A percentile compares a stretch with the other conserved stretches of the same genome.
These are phyloP conservation scores for Melipona beecheii DNA, from an alignment of 2,888 invertebrate species.

Conservation along the genomic window DNA sequence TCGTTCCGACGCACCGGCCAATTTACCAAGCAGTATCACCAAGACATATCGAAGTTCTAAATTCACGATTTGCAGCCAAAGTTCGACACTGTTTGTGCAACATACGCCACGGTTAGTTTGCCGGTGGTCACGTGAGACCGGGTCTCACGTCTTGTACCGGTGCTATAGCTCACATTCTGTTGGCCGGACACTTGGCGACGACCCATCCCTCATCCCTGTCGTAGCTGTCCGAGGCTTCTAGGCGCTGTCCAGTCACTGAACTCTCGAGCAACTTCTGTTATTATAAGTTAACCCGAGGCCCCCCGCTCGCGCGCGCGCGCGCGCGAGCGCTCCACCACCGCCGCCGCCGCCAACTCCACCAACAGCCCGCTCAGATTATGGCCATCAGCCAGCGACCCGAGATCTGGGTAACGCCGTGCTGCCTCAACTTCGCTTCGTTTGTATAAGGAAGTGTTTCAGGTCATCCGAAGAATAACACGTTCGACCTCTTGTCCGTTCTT, in stretches of 20 bases:
- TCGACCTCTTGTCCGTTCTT: slow-evolving; percentile 75
- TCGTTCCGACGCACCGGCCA: slow-evolving; percentile 67
- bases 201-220: slow-evolving; percentile 83
- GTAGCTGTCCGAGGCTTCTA: slow-evolving; percentile 75
- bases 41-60: slow-evolving; percentile 77
- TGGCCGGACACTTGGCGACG: slow-evolving; percentile 83
- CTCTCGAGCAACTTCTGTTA: slow-evolving; percentile 83
- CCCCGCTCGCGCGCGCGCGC: slow-evolving; percentile 50
- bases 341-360: slow-evolving; percentile 39
- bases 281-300: slow-evolving; percentile 83
- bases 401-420: slow-evolving; percentile 77
- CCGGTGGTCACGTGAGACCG: slow-evolving; percentile 74
- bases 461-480: slow-evolving; percentile 82
- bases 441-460: slow-evolving; percentile 80
- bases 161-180: slow-evolving; percentile 78
- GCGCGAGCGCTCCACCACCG: slow-evolving; percentile 17
- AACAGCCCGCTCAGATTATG: slow-evolving; percentile 80
- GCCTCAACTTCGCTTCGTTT: slow-evolving; percentile 80
- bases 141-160: slow-evolving; percentile 79
- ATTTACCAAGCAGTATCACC: slow-evolving; percentile 72
- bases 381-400: slow-evolving; percentile 82
- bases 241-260: slow-evolving; percentile 81
- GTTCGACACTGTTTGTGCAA: slow-evolving; percentile 74
- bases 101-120: slow-evolving; percentile 76
- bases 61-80: slow-evolving; percentile 76